Evolutionary conservation across 2,797 vertebrate genomes (phyloP).

Genomic region (Nothura maculosa): DNA sequence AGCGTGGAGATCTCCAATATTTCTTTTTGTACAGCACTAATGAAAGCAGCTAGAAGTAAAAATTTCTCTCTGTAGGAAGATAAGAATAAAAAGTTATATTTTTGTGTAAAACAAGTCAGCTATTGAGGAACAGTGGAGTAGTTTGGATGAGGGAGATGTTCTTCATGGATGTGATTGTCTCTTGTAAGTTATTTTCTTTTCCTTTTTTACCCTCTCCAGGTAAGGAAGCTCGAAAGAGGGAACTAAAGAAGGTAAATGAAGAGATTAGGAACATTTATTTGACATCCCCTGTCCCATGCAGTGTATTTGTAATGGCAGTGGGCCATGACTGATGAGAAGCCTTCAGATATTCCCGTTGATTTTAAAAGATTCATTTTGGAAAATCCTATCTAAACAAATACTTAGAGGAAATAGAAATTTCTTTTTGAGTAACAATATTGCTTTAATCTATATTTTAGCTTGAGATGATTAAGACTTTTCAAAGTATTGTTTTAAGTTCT

Average conservation of each 20-base stretch:
- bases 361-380: not conserved
- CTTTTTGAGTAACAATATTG: not conserved
- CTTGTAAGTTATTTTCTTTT: not conserved
- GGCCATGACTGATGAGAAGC: rapidly evolving
- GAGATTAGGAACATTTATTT: not conserved
- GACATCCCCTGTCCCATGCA: not conserved
- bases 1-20: not conserved
- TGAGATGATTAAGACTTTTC: not conserved
- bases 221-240: constrained; percentile 97
- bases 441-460: not conserved
- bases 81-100: not conserved
- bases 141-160: not conserved
- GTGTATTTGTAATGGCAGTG: not conserved
- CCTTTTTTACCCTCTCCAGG: constrained; percentile 80
- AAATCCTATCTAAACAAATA: not conserved
- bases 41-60: not conserved
- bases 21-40: not conserved
- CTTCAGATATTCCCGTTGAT: not conserved
- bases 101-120: not conserved
- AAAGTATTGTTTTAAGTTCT: not conserved
- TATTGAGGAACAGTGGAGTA: not conserved
- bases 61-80: not conserved
- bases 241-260: constrained; percentile 93
- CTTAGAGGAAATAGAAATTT: not conserved
- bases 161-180: not conserved